Percentiles rank a stretch among this genome's conserved stretches.
phyloP scores from a whole-genome alignment of 2,888 invertebrate species.

The Cheiracanthium punctorium region DNA sequence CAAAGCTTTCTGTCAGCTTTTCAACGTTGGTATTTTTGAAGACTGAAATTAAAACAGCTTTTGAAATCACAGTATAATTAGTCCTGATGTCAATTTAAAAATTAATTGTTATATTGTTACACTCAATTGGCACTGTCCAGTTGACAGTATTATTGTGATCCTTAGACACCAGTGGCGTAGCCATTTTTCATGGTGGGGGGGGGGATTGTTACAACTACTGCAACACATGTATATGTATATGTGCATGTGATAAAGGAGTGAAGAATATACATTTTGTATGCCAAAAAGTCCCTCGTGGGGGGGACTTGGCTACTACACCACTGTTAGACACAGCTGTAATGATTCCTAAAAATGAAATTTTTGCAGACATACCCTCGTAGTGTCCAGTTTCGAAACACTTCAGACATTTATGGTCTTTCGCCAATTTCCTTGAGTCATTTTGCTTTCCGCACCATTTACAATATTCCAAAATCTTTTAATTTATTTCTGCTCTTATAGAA shows the following conservation, averaged over 20 bases:
- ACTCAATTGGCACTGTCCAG: not conserved
- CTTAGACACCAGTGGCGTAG: too few species aligned
- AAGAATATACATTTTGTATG: too few species aligned
- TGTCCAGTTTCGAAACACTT: not conserved
- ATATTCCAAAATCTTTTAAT: not conserved
- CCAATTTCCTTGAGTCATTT: not conserved
- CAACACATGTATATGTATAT: too few species aligned
- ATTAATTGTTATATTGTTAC: not conserved
- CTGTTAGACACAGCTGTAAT: not conserved
- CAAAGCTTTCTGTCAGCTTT: not conserved
- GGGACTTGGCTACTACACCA: too few species aligned
- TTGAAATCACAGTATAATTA: not conserved
- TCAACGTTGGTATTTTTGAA: not conserved
- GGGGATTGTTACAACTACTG: too few species aligned
- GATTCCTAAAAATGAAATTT: not conserved
- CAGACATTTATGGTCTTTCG: not conserved
- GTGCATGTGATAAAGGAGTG: too few species aligned
- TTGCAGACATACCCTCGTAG: not conserved
- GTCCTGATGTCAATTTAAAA: conserved; percentile 6
- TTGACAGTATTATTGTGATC: too few species aligned
- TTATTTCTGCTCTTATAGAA: not conserved
- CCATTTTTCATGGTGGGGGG: too few species aligned
- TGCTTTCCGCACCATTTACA: not conserved
- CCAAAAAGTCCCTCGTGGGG: too few species aligned
- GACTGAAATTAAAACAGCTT: not conserved